Percentiles rank a stretch among this genome's conserved stretches.
Evolutionary conservation across 2,888 invertebrate genomes (phyloP).

Genomic region (Entomobrya multifasciata): DNA sequence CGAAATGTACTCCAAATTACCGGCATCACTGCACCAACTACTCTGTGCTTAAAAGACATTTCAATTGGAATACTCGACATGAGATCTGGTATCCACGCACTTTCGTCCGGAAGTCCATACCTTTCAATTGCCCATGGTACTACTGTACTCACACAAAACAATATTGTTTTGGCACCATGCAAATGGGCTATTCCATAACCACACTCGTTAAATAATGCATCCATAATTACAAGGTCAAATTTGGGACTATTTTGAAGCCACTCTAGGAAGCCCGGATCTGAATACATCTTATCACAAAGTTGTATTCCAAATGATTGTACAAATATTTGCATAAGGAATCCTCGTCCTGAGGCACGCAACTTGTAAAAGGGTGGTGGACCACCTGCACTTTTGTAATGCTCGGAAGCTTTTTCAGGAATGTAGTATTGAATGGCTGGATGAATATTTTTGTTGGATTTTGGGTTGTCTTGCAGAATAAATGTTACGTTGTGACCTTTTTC

Average conservation of each 20-base stretch:
- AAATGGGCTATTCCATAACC: conserved; percentile 73
- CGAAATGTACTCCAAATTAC: conserved; percentile 51
- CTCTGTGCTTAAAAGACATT: conserved; percentile 69
- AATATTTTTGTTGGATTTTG: not conserved
- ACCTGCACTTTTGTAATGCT: not conserved
- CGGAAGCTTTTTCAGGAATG: not conserved
- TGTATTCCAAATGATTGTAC: conserved; percentile 21
- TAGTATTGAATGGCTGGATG: conserved; percentile 23
- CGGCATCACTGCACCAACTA: conserved; percentile 54
- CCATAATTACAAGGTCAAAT: conserved; percentile 75
- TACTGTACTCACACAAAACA: conserved; percentile 63
- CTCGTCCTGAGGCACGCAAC: not conserved
- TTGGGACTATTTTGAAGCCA: conserved; percentile 58
- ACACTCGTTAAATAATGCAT: conserved; percentile 77
- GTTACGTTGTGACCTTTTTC: conserved; percentile 53
- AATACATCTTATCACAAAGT: conserved; percentile 58
- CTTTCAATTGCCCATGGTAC: conserved; percentile 75
- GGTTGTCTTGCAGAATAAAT: not conserved
- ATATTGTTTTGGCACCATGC: conserved; percentile 72
- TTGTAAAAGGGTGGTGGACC: conserved; percentile 11
- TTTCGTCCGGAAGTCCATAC: conserved; percentile 72
- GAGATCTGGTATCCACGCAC: conserved; percentile 74
- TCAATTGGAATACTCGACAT: conserved; percentile 57
- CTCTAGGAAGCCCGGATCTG: conserved; percentile 32
- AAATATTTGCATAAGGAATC: not conserved